phyloP scores from a whole-genome alignment of 2,888 invertebrate species.

The Protula sp. region DNA sequence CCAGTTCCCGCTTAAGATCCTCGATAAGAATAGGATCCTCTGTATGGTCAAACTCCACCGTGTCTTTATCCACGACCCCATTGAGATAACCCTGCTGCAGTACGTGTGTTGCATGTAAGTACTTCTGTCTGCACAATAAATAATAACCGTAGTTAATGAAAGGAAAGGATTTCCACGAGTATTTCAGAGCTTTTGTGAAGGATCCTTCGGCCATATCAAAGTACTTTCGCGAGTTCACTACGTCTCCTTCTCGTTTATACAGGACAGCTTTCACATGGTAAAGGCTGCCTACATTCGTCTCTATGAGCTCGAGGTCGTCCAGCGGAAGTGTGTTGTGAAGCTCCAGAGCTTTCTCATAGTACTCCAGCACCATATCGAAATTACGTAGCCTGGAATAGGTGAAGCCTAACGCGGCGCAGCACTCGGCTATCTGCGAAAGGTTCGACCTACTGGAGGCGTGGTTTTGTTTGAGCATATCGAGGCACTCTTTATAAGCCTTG shows the following conservation, averaged over 20 bases:
- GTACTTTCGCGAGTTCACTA: slow-evolving; percentile 5
- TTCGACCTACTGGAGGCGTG: slow-evolving; percentile 2
- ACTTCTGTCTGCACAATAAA: slow-evolving; percentile 11
- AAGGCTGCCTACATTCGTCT: slow-evolving; percentile 22
- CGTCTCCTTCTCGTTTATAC: slow-evolving; percentile 5
- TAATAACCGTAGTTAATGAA: slow-evolving; percentile 24
- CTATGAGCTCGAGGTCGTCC: slow-evolving; percentile 18
- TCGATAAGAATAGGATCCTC: slow-evolving; percentile 20
- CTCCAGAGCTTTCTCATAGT: slow-evolving; percentile 18
- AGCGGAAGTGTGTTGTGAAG: slow-evolving; percentile 9
- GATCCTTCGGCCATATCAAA: slow-evolving; percentile 12
- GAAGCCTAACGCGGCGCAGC: slow-evolving; percentile 18
- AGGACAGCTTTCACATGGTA: slow-evolving; percentile 20
- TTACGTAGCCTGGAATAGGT: slow-evolving; percentile 16
- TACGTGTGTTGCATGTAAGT: slow-evolving; percentile 4
- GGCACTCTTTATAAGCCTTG: slow-evolving; percentile 14
- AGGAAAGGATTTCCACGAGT: slow-evolving; percentile 23
- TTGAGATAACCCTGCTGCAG: slow-evolving; percentile 22
- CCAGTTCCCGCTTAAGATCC: slow-evolving; percentile 15
- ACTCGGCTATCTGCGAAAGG: slow-evolving; percentile 16
- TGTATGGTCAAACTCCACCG: slow-evolving; percentile 23
- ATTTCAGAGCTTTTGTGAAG: slow-evolving; percentile 16
- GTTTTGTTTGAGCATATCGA: slow-evolving; percentile 9
- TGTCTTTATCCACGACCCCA: slow-evolving; percentile 21
- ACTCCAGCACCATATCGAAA: slow-evolving; percentile 20